Evolutionary conservation across 2,113 vertebrate genomes (phyloP), one percentile per base, ranked within the genome.

Genomic region (Cheilinus undulatus): DNA sequence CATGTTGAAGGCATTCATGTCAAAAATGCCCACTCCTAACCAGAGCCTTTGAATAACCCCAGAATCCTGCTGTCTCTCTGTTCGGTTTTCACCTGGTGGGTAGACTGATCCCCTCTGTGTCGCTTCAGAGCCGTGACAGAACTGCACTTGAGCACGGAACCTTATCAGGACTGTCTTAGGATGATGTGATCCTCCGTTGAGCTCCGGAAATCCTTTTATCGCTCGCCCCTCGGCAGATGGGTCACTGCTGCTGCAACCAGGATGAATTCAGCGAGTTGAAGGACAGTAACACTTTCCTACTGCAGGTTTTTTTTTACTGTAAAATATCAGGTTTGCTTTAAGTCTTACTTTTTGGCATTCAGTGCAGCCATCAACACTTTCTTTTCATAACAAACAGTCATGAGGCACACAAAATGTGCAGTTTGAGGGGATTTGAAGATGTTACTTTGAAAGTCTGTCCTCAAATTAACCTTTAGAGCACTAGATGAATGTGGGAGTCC

Each of bases 171-270:
- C 70, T 61, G 57, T 80, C 52, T 78, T 46, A 73, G 26, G 53
- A 78, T 53, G 78, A 80, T 85, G 70, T 83, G 82, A 79, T 81
- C 80, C 76, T 63, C 50, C 38, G 51, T 46, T 72, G 69, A 80
- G 78, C 66, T 84, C 59, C 20, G 61, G 15, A 83, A 85, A 86
- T 81, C 64, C 65, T 70, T 71, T 79, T 65, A 78, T 81, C 69
- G 2, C 72, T 56, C 26, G 23, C 22, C 54, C 67, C 58, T 69
- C 34, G 40, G 10, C 73, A 48, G 58, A 58, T 11, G 38, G 68
- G 77, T 78, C 79, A 78, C 48, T 22, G 51, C 61, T 48, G 49
- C 46, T 13, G 51, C 30, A 66, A 69, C 32, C 5, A 2, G 24
- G 4, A 45, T 34, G 62, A 57, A 61, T 60, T 53, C 52, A 50